phyloP scores from a whole-genome alignment of 2,888 invertebrate genomes.

The Cactoblastis cactorum region DNA sequence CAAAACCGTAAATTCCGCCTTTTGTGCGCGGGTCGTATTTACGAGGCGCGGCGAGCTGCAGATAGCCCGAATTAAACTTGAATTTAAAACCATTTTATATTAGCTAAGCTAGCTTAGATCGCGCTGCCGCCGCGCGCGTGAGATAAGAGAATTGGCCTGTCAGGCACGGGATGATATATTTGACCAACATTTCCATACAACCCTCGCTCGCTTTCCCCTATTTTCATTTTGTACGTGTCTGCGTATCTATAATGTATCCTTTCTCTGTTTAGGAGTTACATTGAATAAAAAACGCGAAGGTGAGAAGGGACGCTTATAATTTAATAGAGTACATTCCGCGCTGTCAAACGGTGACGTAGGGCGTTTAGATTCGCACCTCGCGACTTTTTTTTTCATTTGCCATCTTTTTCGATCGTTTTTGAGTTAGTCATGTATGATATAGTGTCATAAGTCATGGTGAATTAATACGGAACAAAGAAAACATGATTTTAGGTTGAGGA shows the following conservation, averaged over 20 bases:
- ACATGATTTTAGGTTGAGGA: too few relatives aligned
- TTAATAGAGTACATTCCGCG: conserved; percentile 58
- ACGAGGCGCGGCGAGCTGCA: conserved; percentile 62
- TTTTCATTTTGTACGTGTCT: conserved; percentile 80
- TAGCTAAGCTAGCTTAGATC: conserved; percentile 80
- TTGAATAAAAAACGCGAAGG: conserved; percentile 68
- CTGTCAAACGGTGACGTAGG: conserved; percentile 50
- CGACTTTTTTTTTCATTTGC: background rate
- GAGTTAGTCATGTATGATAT: too few relatives aligned
- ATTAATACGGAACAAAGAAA: too few relatives aligned
- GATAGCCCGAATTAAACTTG: conserved; percentile 78
- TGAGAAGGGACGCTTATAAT: conserved; percentile 61
- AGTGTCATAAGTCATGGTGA: too few relatives aligned
- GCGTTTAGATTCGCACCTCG: conserved; percentile 33
- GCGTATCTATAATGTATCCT: conserved; percentile 75
- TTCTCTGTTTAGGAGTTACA: conserved; percentile 69
- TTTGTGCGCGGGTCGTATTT: conserved; percentile 68
- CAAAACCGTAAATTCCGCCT: conserved; percentile 74
- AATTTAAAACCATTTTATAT: conserved; percentile 80
- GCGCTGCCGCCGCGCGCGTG: conserved; percentile 78
- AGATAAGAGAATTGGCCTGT: conserved; percentile 95
- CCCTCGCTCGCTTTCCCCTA: conserved; percentile 58
- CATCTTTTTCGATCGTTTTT: too few relatives aligned
- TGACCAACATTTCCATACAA: conserved; percentile 92
- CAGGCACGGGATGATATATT: conserved; percentile 93